Evolutionary conservation across 2,797 vertebrate genomes (phyloP), one percentile per base, ranked within the genome.

Genomic region (Aeoliscus strigatus): DNA sequence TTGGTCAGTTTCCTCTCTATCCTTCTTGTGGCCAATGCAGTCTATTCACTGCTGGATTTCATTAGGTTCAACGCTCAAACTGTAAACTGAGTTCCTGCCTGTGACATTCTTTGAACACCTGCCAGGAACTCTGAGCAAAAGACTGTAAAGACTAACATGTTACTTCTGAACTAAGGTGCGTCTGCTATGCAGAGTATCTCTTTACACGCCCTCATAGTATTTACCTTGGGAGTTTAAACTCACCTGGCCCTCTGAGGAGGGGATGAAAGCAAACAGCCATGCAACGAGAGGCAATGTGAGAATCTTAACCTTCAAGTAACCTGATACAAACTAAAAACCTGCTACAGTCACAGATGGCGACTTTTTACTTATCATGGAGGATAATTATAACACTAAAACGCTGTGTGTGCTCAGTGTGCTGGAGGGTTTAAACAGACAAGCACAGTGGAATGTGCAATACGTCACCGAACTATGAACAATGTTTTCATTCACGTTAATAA

Each of bases 161-260:
- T 51, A 30, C 31, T 56, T 8, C 30, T 49, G 4, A 3, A 13
- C 40, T 25, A 40, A 67, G 51, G 62, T 60, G 52, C 47, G 9
- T 27, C 32, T 29, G 39, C 24, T 41, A 65, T 59, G 70, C 48
- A 70, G 66, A 77, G 67, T 39, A 34, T 55, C 38, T 45, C 16
- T 24, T 60, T 49, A 62, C 36, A 55, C 57, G 52, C 39, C 23
- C 38, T 47, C 27, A 18, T 24, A 35, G 42, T 79, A 65, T 84
- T 84, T 76, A 79, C 60, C 58, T 11, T 69, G 39, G 77, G 75
- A 75, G 77, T 68, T 70, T 16, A 43, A 69, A 51, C 71, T 73
- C 60, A 70, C 52, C 49, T 61, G 60, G 51, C 27, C 47, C 49
- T 47, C 27, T 31, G 63, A 59, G 33, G 64, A 27, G 53, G 10